Evolutionary conservation across 2,113 vertebrate species (phyloP).

Genomic region (Aleadryas rufinucha): DNA sequence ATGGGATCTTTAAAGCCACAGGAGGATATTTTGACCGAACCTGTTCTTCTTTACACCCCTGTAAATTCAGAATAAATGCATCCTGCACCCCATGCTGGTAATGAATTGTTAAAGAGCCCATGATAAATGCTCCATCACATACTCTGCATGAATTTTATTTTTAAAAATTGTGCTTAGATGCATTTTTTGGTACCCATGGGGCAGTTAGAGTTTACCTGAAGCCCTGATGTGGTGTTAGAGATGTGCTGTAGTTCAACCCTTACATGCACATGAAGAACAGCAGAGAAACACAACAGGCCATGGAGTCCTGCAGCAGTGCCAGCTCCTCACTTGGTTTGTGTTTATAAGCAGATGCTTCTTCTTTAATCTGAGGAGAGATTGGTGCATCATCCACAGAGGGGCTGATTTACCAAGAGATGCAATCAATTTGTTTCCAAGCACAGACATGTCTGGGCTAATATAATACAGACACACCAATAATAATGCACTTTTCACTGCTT

Average conservation of each 20-base stretch:
- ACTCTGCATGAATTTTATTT: neutral
- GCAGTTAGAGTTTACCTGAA: neutral
- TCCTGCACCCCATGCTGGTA: neutral
- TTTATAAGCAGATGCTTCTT: slow-evolving; percentile 24
- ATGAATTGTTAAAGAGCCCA: neutral
- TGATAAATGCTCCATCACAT: neutral
- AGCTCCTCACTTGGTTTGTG: slow-evolving; percentile 20
- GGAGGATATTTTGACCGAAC: neutral
- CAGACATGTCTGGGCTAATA: neutral
- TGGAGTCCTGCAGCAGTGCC: neutral
- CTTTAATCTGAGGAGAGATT: neutral
- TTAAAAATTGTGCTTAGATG: accelerated
- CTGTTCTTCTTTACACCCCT: neutral
- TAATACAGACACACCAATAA: neutral
- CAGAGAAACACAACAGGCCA: neutral
- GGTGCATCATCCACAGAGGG: neutral
- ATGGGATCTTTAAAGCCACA: neutral
- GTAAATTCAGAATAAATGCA: neutral
- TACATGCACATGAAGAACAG: neutral
- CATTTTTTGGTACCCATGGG: neutral
- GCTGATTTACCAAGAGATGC: slow-evolving; percentile 26
- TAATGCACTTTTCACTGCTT: neutral
- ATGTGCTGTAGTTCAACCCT: neutral
- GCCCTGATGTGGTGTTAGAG: neutral
- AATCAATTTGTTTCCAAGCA: slow-evolving; percentile 25